Evolutionary conservation across 2,888 invertebrate genomes (phyloP), one percentile per base, ranked within the genome.

Genomic region (Hermodice carunculata): DNA sequence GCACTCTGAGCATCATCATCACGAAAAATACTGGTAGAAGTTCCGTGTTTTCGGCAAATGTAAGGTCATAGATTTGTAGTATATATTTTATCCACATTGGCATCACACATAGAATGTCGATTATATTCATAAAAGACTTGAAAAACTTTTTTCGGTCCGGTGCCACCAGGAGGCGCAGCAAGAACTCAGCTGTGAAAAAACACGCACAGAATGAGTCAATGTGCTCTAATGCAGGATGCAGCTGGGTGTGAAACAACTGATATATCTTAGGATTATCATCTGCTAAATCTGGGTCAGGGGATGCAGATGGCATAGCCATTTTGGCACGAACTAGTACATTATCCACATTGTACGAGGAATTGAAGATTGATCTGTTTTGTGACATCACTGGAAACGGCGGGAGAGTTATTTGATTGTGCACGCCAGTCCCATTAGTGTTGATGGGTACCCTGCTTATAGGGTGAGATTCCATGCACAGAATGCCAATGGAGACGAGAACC

Each of bases 101-200:
- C 17, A 70, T 40, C 14, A 69, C 67, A 24, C 75, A 62, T 14
- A 68, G 40, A 8, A 74, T 57, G 57, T 77, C 76, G 32, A 75
- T 64, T 34, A 73, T 51, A 66, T 77, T 73, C 64, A 76, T 69
- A 1, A 49, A 17, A n/a, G 67, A 64, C 22, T 67, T 67, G 28
- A 66, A 66, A 61, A 75, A 75, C 19, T 51, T 49, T 26, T 60
- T 26, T 37, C 68, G 65, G 48, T 65, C 43, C 0, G 79, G 77
- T 40, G 74, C 74, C 3, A 70, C 68, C 5, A 70, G 24, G 28
- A 76, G 69, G n/a, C 75, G 68, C 0, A 75, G 57, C 4, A 77
- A 52, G 56, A 69, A 67, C 60, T 79, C 79, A 4, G 70, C 32
- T n/a, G 71, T 69, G 65, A 79, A 79, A 52, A 76, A 70, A 19